Conservation (phyloP, 2,113 vertebrate genomes). For the Montifringilla adamsi region DNA sequence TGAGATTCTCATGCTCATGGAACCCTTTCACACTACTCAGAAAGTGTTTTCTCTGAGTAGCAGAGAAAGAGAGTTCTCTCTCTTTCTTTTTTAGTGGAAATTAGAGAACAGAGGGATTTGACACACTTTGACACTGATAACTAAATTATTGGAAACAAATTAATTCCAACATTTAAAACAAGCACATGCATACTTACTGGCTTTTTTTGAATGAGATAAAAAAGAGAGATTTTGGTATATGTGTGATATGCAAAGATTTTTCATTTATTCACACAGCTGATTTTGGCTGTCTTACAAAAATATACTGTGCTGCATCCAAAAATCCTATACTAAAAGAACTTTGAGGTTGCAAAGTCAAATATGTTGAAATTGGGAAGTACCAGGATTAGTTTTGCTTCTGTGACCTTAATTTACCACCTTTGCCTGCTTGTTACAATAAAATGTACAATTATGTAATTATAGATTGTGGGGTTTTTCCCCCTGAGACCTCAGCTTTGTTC, state of each 20-base stretch:
- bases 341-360: not conserved
- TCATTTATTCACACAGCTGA: not conserved
- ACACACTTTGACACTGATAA: not conserved
- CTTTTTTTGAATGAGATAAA: not conserved
- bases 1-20: not conserved
- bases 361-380: not conserved
- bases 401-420: not conserved
- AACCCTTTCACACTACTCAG: not conserved
- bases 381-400: not conserved
- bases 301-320: not conserved
- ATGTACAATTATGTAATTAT: not conserved
- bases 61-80: no score
- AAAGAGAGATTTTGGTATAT: not conserved
- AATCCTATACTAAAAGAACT: not conserved
- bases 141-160: not conserved
- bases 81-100: not conserved
- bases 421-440: not conserved
- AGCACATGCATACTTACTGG: not conserved
- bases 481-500: not conserved
- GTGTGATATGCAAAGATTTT: not conserved
- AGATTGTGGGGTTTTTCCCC: not conserved
- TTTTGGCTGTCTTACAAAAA: slow-evolving; percentile 11
- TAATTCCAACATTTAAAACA: not conserved
- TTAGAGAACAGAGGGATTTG: not conserved
- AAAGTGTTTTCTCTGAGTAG: not conserved